Base-by-base conservation (phyloP, 2,113 vertebrate genomes). In the Pelobates fuscus region DNA sequence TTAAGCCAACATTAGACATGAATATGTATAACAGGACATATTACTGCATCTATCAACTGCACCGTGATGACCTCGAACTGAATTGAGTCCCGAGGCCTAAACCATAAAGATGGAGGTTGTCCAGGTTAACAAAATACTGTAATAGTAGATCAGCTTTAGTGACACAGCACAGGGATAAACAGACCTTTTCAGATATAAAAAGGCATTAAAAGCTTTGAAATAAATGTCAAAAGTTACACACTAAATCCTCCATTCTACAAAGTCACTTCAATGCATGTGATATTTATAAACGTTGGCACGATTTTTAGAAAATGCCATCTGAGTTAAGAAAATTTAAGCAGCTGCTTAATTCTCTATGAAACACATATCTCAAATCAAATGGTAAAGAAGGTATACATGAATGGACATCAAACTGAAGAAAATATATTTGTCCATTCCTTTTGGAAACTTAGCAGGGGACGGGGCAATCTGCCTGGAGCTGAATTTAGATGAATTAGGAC, bases 211-310 rank as follows among this genome's bases (percentile, higher is more conserved):
- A 27, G 58, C 58, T 27, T 1, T 60, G 15, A 17, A 14, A 55
- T 55, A 55, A 55, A 55, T 55, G 52, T 55, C 52, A 23, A 18
- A n/a, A 60, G 24, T 27, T 24, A 60, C 24, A 60, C 58, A 60
- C 27, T 60, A 15, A 27, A 60, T 60, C 58, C 8, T 60, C 58
- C 14, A 27, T 60, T 60, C 25, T 27, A 26, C 15, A 57, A 15
- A 60, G 12, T 60, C 25, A 23, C 25, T 57, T 57, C 23, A 57
- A 27, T 21, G 52, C 21, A 23, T 55, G 52, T 55, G n/a, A 21
- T 20, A 55, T 55, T 55, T 55, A 17, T 55, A 20, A 55, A 21
- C 7, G 52, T 21, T 17, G 12, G 52, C 8, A 17, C 21, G 52
- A 55, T 17, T 55, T 55, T 55, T 23, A 20, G 20, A 23, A 55